Evolutionary conservation across 2,888 invertebrate genomes (phyloP), one percentile per base, ranked within the genome.

Genomic region (Altica lythri): DNA sequence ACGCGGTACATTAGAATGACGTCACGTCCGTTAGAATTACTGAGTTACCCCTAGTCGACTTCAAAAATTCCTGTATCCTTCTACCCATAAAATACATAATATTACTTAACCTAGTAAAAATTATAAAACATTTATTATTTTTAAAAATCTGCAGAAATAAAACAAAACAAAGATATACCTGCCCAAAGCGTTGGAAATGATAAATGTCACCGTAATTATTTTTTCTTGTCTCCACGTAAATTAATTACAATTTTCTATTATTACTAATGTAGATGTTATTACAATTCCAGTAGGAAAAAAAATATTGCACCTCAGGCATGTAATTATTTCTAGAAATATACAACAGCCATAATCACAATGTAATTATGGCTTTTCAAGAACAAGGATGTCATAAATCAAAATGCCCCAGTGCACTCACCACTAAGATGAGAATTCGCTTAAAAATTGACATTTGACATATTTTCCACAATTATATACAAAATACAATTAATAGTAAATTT

Each of bases 381-480:
- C 57, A 60, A 63, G 64, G 61, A 64, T 63, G 60, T 61, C 50
- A 55, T 64, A 64, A 64, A 64, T 64, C 64, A 61, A 58, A 62
- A 51, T 47, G 32, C 38, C 42, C 43, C 35, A 16, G 55, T 50
- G 35, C 42, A 56, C 56, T 54, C 57, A 53, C 54, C 59, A 56
- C 53, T 55, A n/a, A 8, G 25, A n/a, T n/a, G n/a, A n/a, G n/a
- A n/a, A n/a, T n/a, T n/a, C n/a, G n/a, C n/a, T n/a, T n/a, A n/a
- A n/a, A n/a, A n/a, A n/a, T n/a, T n/a, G n/a, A n/a, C n/a, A n/a
- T n/a, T n/a, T n/a, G n/a, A n/a, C n/a, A n/a, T n/a, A n/a, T n/a
- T n/a, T n/a, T n/a, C n/a, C n/a, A n/a, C n/a, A n/a, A n/a, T n/a
- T n/a, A n/a, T n/a, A n/a, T n/a, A n/a, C n/a, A n/a, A n/a, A n/a